phyloP scores from a whole-genome alignment of 2,113 vertebrate genomes.

The Solea senegalensis region DNA sequence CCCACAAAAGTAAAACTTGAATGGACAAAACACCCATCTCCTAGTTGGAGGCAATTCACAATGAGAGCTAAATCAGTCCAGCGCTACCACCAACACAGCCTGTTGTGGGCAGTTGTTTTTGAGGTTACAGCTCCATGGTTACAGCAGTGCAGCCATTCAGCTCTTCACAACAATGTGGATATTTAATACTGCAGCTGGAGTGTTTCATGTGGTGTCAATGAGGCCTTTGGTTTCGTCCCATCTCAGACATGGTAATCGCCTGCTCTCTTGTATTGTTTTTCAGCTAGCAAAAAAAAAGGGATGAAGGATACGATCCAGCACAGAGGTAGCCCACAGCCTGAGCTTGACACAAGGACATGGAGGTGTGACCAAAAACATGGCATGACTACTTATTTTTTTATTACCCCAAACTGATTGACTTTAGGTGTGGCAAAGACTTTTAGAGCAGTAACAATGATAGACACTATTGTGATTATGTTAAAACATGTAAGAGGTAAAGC shows the following conservation, averaged over 20 bases:
- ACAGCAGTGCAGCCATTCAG: conserved; percentile 61
- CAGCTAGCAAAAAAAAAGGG: conserved; percentile 13
- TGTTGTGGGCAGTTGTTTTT: conserved; percentile 50
- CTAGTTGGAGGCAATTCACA: conserved; percentile 1
- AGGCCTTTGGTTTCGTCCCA: conserved; percentile 57
- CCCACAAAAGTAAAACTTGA: conserved; percentile 10
- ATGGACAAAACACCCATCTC: background rate
- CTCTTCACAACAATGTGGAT: conserved; percentile 69
- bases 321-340: conserved; percentile 1
- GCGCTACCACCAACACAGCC: conserved; percentile 12
- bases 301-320: conserved; percentile 7
- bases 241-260: conserved; percentile 60
- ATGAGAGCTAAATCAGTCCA: conserved; percentile 21
- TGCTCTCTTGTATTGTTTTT: conserved; percentile 40
- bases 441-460: background rate
- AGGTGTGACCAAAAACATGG: background rate
- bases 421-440: background rate
- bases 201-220: conserved; percentile 67
- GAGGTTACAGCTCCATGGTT: conserved; percentile 61
- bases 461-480: background rate
- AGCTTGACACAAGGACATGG: conserved; percentile 10
- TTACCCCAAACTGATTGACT: background rate
- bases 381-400: background rate
- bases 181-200: conserved; percentile 77
- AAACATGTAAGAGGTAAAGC: background rate